These are phyloP conservation scores for Ceratothoa steindachneri DNA, from an alignment of 2,888 invertebrate genomes.

Conservation along the genomic window DNA sequence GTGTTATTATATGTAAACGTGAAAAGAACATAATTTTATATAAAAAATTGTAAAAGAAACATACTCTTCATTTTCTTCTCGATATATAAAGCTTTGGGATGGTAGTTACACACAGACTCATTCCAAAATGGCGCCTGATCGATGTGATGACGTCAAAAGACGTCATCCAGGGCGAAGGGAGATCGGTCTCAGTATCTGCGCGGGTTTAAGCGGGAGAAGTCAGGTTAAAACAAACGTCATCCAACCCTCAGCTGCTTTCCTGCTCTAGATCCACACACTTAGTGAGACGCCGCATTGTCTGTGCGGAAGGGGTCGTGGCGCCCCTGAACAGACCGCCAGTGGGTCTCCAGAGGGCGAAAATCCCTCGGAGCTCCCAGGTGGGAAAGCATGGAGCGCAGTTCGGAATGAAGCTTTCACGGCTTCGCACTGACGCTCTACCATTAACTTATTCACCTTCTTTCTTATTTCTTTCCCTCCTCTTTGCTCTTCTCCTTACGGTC, in stretches of 20 bases:
- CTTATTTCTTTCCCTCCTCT: background rate
- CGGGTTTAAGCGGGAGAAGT: background rate
- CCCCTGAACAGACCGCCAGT: background rate
- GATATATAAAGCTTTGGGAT: background rate
- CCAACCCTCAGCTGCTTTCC: background rate
- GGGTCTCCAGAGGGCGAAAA: background rate
- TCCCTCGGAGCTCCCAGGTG: slow-evolving; percentile 1
- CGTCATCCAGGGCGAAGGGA: background rate
- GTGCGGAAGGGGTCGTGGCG: slow-evolving; percentile 11
- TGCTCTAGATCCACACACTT: background rate
- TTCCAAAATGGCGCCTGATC: slow-evolving; percentile 9
- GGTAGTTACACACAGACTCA: background rate
- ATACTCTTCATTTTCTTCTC: background rate
- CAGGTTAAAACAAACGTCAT: background rate
- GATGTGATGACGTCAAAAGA: slow-evolving; percentile 2
- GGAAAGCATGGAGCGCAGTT: background rate
- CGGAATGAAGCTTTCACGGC: too few relatives aligned
- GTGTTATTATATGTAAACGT: too few relatives aligned
- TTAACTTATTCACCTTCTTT: too few relatives aligned
- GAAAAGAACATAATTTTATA: too few relatives aligned
- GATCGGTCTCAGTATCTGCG: slow-evolving; percentile 10
- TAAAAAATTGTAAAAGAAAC: background rate
- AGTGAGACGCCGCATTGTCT: background rate
- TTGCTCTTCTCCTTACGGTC: background rate
- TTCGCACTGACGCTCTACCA: too few relatives aligned